Evolutionary conservation across 1,140 invertebrate genomes (phyloP).

Genomic region (Drosophila pachea): DNA sequence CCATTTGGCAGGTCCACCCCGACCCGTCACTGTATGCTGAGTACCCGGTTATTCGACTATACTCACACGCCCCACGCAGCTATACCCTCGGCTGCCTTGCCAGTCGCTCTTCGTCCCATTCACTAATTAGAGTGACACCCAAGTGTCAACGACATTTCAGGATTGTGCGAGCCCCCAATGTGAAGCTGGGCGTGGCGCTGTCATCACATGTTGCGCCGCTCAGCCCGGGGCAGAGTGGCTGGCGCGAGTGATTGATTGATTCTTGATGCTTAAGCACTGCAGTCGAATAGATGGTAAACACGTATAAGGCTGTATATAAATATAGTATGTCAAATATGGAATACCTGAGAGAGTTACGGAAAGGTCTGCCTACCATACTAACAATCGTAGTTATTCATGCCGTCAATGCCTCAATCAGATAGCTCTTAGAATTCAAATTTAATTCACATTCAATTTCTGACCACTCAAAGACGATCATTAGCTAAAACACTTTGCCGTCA

Average conservation of each 20-base stretch:
- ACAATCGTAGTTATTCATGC: too few relatives aligned
- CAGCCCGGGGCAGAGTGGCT: constrained; percentile 19
- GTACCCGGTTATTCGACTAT: constrained; percentile 7
- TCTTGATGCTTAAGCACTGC: constrained; percentile 43
- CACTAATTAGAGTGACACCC: constrained; percentile 56
- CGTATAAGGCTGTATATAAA: too few relatives aligned
- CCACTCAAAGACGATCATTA: constrained; percentile 48
- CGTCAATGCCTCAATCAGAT: background rate
- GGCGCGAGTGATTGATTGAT: constrained; percentile 56
- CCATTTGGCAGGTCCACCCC: constrained; percentile 5
- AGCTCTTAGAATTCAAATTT: constrained; percentile 7
- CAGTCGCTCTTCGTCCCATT: constrained; percentile 10
- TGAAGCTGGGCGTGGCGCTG: constrained; percentile 3
- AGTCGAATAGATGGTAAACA: background rate
- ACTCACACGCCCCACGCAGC: constrained; percentile 5
- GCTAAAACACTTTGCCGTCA: constrained; percentile 63
- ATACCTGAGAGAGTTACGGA: too few relatives aligned
- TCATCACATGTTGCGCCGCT: constrained; percentile 41
- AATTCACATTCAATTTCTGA: background rate
- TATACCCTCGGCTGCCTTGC: too few relatives aligned
- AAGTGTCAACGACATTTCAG: constrained; percentile 33
- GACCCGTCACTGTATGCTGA: background rate
- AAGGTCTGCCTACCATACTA: background rate
- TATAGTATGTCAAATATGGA: too few relatives aligned
- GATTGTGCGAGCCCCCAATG: background rate